phyloP scores from a whole-genome alignment of 2,888 invertebrate genomes.

The Pandemis corylana region DNA sequence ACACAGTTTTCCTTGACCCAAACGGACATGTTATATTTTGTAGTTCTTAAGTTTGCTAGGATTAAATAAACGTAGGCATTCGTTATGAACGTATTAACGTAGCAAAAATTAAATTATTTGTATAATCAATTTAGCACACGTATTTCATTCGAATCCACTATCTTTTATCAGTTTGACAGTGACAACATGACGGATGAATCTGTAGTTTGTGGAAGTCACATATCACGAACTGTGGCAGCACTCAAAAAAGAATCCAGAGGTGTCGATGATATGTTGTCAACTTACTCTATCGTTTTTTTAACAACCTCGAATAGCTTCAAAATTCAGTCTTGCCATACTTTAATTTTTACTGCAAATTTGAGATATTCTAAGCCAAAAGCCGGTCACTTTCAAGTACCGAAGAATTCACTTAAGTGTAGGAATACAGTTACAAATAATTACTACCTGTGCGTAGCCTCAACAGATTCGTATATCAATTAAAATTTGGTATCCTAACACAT shows the following conservation, averaged over 20 bases:
- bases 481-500: too few relatives aligned
- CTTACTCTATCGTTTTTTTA: not conserved
- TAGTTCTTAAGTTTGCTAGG: not conserved
- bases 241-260: too few relatives aligned
- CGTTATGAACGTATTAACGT: not conserved
- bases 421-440: too few relatives aligned
- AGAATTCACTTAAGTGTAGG: too few relatives aligned
- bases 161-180: not conserved
- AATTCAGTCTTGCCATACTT: not conserved
- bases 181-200: not conserved
- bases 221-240: too few relatives aligned
- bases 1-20: conserved; percentile 92
- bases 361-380: too few relatives aligned
- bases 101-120: not conserved
- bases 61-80: not conserved
- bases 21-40: conserved; percentile 61
- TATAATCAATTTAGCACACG: not conserved
- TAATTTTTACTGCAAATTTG: too few relatives aligned
- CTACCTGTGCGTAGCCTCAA: too few relatives aligned
- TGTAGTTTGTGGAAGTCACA: too few relatives aligned
- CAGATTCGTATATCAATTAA: too few relatives aligned
- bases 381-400: too few relatives aligned
- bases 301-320: not conserved
- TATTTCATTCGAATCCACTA: not conserved
- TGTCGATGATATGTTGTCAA: too few relatives aligned